Evolutionary conservation across 2,797 vertebrate species (phyloP).

Genomic region (Lacerta viridis): DNA sequence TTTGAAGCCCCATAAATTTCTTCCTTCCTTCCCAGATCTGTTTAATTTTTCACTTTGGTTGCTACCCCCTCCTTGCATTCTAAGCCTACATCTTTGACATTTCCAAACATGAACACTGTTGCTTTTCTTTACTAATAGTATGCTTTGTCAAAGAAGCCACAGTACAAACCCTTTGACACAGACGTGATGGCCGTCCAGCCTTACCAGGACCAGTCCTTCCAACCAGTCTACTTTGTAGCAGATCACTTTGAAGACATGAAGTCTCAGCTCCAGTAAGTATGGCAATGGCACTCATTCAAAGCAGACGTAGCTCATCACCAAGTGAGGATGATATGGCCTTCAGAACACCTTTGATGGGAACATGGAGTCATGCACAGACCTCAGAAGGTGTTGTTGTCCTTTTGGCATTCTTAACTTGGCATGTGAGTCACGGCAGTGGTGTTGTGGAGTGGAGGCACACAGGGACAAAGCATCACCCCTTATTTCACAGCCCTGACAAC

Average conservation of each 20-base stretch:
- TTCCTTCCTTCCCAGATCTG: not conserved
- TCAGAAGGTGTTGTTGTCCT: not conserved
- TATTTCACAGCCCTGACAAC: too few species aligned
- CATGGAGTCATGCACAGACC: not conserved
- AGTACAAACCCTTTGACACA: slow-evolving; percentile 85
- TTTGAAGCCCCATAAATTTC: not conserved
- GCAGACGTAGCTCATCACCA: not conserved
- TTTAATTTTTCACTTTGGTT: not conserved
- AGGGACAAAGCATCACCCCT: too few species aligned
- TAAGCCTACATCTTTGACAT: not conserved
- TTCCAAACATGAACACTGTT: slow-evolving; percentile 12
- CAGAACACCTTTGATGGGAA: not conserved
- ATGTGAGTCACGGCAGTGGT: not conserved
- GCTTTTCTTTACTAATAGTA: slow-evolving; percentile 76
- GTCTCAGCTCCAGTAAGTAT: slow-evolving; percentile 83
- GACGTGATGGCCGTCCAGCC: slow-evolving; percentile 84
- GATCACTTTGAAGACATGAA: slow-evolving; percentile 90
- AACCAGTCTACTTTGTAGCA: slow-evolving; percentile 88
- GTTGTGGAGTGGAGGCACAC: not conserved
- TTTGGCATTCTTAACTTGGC: too few species aligned
- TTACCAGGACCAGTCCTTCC: slow-evolving; percentile 88
- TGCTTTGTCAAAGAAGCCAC: slow-evolving; percentile 85
- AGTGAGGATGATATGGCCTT: not conserved
- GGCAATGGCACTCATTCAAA: not conserved
- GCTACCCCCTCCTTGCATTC: not conserved